Evolutionary conservation across 2,888 invertebrate species (phyloP).

Genomic region (Cyclophora punctaria): DNA sequence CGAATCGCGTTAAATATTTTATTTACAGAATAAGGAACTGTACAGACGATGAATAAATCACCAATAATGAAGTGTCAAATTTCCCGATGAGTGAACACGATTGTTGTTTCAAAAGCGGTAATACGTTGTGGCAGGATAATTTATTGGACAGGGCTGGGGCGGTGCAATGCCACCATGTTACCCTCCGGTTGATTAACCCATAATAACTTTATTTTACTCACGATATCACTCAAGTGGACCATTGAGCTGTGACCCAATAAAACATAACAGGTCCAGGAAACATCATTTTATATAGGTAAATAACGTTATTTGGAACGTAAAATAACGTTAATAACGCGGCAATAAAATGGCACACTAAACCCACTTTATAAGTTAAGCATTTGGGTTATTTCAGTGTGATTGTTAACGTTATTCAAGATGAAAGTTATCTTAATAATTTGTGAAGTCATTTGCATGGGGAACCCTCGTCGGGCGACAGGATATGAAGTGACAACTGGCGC

Average conservation of each 20-base stretch:
- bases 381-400: too few species aligned
- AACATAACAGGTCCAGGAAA: too few species aligned
- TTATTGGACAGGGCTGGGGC: slow-evolving; percentile 30
- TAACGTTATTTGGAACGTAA: too few species aligned
- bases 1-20: slow-evolving; percentile 2
- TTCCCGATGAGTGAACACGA: slow-evolving; percentile 23
- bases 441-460: slow-evolving; percentile 31
- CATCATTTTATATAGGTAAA: too few species aligned
- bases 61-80: slow-evolving; percentile 23
- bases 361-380: too few species aligned
- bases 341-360: too few species aligned
- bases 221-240: too few species aligned
- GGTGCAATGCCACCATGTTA: slow-evolving; percentile 4
- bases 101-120: slow-evolving; percentile 27
- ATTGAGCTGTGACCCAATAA: too few species aligned
- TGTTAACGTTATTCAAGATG: neutral
- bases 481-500: slow-evolving; percentile 45
- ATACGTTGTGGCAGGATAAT: slow-evolving; percentile 39
- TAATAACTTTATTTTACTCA: too few species aligned
- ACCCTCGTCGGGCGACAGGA: slow-evolving; percentile 29
- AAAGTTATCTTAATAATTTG: slow-evolving; percentile 14
- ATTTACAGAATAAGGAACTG: slow-evolving; percentile 2
- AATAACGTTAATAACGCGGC: too few species aligned
- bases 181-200: too few species aligned
- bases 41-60: slow-evolving; percentile 20